phyloP scores from a whole-genome alignment of 2,113 vertebrate species.

The Galemys pyrenaicus region DNA sequence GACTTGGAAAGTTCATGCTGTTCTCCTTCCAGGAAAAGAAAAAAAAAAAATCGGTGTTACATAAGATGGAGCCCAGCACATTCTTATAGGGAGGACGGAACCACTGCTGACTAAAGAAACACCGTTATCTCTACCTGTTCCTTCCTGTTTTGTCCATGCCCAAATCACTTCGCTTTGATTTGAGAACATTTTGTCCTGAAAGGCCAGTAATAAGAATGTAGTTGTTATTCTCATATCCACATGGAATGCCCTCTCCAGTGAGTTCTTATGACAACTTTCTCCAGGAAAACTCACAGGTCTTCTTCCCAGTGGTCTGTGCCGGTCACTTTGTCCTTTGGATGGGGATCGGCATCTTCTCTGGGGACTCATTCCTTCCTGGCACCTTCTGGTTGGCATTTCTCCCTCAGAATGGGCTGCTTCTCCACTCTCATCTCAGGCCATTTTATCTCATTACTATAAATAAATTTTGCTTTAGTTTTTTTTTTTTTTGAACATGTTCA shows the following conservation, averaged over 20 bases:
- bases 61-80: conserved; percentile 32
- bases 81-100: background rate
- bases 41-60: conserved; percentile 19
- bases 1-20: conserved; percentile 73
- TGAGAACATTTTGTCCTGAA: background rate
- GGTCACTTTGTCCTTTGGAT: background rate
- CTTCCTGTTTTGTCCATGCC: background rate
- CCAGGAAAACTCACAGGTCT: background rate
- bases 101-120: background rate
- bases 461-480: background rate
- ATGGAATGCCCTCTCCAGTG: background rate
- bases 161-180: background rate
- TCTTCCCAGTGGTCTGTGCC: background rate
- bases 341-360: too few relatives aligned
- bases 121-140: background rate
- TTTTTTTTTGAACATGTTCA: background rate
- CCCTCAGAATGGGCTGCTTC: background rate
- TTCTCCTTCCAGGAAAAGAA: conserved; percentile 73
- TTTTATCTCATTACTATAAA: background rate
- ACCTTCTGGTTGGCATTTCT: background rate
- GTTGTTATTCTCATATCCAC: too few relatives aligned
- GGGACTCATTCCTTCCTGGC: background rate
- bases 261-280: background rate
- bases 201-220: background rate
- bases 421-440: background rate